Evolutionary conservation across 1,140 invertebrate species (phyloP), one percentile per base, ranked within the genome.

Genomic region (Drosophila obscura): DNA sequence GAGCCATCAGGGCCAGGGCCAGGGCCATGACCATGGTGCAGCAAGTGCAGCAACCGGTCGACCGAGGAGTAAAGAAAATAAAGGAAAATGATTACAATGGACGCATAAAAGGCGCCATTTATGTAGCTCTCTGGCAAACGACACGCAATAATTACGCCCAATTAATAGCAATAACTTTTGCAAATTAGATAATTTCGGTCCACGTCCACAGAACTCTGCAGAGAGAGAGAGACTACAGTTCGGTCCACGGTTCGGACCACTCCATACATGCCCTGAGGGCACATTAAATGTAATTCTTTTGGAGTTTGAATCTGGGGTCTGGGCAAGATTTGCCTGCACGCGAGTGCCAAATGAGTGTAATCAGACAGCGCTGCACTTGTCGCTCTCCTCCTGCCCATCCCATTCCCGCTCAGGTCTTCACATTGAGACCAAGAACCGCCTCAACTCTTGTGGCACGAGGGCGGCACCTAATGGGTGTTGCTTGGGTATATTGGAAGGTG

Each of bases 101-200:
- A 53, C 82, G 83, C 63, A 83, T 87, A 88, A 87, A 87, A 88
- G 83, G 82, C 83, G 75, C 83, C 79, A 83, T 88, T 85, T 87
- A 28, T 28, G 26, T 28, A 79, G 83, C 63, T 49, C 50, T 39
- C 35, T 39, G 35, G 45, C 67, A 69, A 69, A 88, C 75, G 83
- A 88, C 83, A 88, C 79, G 79, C 83, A 88, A 83, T 88, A 88
- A 88, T 88, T 88, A 88, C 83, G 83, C 72, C 79, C 83, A 88
- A 88, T 88, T 88, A 88, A 88, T 88, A 68, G 83, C 83, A 88
- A 88, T 88, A 87, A 88, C 83, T 88, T 69, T 88, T 83, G 79
- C 83, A 88, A 88, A 88, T 88, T 88, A 88, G 83, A 88, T 88
- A 88, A 88, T 87, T 87, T 88, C 68, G 82, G 65, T 80, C 48